Evolutionary conservation across 1,140 invertebrate genomes (phyloP), one percentile per base, ranked within the genome.

Genomic region (Caenorhabditis latens): DNA sequence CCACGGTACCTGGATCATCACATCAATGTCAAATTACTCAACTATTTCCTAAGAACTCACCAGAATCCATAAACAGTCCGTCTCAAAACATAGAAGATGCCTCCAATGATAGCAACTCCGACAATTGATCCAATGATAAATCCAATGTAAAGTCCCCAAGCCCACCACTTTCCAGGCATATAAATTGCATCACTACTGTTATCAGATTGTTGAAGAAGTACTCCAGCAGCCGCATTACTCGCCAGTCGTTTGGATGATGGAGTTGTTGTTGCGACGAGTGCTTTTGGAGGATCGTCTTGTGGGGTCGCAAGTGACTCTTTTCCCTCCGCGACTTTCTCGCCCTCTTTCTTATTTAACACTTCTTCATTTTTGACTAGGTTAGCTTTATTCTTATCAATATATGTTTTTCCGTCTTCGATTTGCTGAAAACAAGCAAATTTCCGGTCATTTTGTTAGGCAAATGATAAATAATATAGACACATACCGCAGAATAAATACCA

Each of bases 1-100:
- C 86, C 86, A 32, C 82, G 53, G 57, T 86, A 85, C 71, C 67
- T 71, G 24, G 7, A 71, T 19, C 32, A 32, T 32, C 32, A 32
- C 32, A 32, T 32, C 32, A 1, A 2, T 32, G 32, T 32, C 32
- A 32, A 32, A 32, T 32, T 32, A 0, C 2, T 32, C 32, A 32
- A 32, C 32, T 32, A 32, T 32, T 32, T 2, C 9, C 32, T 4
- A 65, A 65, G 8, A 71, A 71, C 67, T 48, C 40, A 71, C 67
- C 71, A 79, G 71, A 79, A 79, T 32, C 71, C 71, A 50, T 79
- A 79, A 4, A 50, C 71, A 50, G 46, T 79, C 13, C 71, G 50
- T 79, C 71, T 79, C 4, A 79, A 9, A n/a, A 53, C 9, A 24
- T 79, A 79, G 46, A 79, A 50, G 19, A 79, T 24, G 4, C 6